Percentiles rank a stretch among this genome's conserved stretches.
Evolutionary conservation across 2,113 vertebrate species (phyloP).

Genomic region (Melanerpes aurifrons): DNA sequence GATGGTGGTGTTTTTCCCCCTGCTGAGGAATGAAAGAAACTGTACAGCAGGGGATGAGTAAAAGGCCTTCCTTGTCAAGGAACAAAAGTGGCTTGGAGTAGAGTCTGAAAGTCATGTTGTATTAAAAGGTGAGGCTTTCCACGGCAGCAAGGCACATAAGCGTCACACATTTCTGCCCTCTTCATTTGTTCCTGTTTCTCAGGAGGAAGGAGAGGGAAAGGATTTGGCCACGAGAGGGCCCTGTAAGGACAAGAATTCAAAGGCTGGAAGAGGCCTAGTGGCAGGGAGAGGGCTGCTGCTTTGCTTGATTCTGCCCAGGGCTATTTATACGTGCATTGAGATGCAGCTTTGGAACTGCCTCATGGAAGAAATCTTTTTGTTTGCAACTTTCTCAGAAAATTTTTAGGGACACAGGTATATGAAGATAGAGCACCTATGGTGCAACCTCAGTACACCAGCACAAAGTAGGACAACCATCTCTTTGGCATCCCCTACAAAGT

Average conservation of each 20-base stretch:
- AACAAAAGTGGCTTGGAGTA: background rate
- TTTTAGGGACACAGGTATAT: background rate
- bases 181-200: background rate
- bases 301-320: background rate
- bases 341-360: background rate
- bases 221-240: constrained; percentile 39
- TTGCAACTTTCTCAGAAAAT: background rate
- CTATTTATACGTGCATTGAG: no score
- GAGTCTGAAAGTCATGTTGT: background rate
- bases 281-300: background rate
- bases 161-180: rapidly evolving
- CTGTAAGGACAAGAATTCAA: background rate
- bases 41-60: rapidly evolving
- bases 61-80: background rate
- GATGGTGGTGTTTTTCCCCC: no score
- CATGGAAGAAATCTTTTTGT: background rate
- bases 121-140: background rate
- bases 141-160: background rate
- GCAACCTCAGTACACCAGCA: background rate
- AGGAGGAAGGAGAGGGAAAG: background rate
- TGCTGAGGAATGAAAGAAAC: background rate
- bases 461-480: background rate
- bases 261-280: rapidly evolving
- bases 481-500: no score
- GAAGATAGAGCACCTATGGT: background rate